These are phyloP conservation scores for Macrobrachium nipponense DNA, from an alignment of 1,140 invertebrate genomes.

Conservation along the genomic window DNA sequence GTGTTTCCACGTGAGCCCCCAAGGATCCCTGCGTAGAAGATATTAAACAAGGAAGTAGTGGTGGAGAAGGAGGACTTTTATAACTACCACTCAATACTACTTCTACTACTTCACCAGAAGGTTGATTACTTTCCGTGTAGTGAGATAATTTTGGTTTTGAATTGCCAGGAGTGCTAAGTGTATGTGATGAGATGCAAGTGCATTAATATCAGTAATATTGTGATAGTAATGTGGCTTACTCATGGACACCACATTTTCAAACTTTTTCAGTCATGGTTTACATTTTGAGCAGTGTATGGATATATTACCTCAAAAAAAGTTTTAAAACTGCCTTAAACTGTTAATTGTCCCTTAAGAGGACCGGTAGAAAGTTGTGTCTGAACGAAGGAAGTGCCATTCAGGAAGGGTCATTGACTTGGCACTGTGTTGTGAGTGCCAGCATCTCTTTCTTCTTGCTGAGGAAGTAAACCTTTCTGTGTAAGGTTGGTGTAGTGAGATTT, in stretches of 20 bases:
- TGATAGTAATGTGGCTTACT: slow-evolving; percentile 52
- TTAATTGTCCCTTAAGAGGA: no score
- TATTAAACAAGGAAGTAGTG: neutral
- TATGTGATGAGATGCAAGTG: slow-evolving; percentile 18
- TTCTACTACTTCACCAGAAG: slow-evolving; percentile 23
- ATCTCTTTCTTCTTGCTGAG: neutral
- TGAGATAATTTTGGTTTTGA: no score
- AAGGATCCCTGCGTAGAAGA: slow-evolving; percentile 51
- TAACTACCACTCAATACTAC: slow-evolving; percentile 16
- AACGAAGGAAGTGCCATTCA: no score
- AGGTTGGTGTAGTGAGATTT: slow-evolving; percentile 35
- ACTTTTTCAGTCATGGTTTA: neutral
- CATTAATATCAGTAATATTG: slow-evolving; percentile 40
- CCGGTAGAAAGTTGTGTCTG: no score
- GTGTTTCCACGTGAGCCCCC: slow-evolving; percentile 53
- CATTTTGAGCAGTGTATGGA: slow-evolving; percentile 17
- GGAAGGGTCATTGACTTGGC: neutral
- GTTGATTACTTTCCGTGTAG: neutral
- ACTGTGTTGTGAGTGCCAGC: neutral
- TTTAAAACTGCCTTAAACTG: slow-evolving; percentile 4
- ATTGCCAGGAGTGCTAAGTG: no score
- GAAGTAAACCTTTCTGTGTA: slow-evolving; percentile 17
- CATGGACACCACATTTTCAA: slow-evolving; percentile 4
- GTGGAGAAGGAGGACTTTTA: neutral
- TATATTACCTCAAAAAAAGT: slow-evolving; percentile 18